Conservation (phyloP, 1,140 invertebrate genomes). For the Hyposmocoma kahamanoa region DNA sequence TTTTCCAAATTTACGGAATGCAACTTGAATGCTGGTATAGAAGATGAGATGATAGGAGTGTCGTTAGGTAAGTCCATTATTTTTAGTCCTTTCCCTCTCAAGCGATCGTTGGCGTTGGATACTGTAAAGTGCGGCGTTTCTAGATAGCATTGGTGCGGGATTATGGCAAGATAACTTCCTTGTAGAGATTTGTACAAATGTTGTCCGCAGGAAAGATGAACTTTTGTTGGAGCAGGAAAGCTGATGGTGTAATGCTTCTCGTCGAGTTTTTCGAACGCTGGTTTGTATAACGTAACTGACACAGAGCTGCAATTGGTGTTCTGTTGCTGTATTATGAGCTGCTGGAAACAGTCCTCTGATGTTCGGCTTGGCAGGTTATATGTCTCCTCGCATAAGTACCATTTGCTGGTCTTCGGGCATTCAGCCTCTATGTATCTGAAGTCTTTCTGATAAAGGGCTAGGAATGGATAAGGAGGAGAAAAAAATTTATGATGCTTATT, state of each 20-base stretch:
- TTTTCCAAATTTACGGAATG: too few species aligned
- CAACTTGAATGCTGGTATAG: too few species aligned
- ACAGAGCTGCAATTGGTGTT: slow-evolving; percentile 8
- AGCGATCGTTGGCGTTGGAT: slow-evolving; percentile 2
- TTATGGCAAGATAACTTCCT: slow-evolving; percentile 14
- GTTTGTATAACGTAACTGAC: slow-evolving; percentile 4
- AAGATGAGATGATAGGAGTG: too few species aligned
- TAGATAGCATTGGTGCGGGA: slow-evolving; percentile 11
- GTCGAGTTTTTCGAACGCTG: slow-evolving; percentile 10
- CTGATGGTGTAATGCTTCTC: slow-evolving; percentile 10
- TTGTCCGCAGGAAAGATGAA: slow-evolving; percentile 7
- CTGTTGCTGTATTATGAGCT: background rate
- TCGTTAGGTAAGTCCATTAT: background rate
- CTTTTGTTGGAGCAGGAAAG: slow-evolving; percentile 8
- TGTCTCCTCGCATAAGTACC: slow-evolving; percentile 1
- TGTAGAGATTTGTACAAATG: slow-evolving; percentile 10
- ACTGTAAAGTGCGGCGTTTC: slow-evolving; percentile 12
- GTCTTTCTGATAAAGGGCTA: slow-evolving; percentile 5
- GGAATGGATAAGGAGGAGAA: slow-evolving; percentile 3
- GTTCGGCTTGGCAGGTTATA: background rate
- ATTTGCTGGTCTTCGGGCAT: background rate
- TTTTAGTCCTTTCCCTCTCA: background rate
- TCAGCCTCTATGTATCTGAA: slow-evolving; percentile 11
- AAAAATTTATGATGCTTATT: slow-evolving; percentile 9
- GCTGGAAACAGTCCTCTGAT: background rate